phyloP scores from a whole-genome alignment of 1,140 invertebrate genomes.

The Ctenoplectra terminalis region DNA sequence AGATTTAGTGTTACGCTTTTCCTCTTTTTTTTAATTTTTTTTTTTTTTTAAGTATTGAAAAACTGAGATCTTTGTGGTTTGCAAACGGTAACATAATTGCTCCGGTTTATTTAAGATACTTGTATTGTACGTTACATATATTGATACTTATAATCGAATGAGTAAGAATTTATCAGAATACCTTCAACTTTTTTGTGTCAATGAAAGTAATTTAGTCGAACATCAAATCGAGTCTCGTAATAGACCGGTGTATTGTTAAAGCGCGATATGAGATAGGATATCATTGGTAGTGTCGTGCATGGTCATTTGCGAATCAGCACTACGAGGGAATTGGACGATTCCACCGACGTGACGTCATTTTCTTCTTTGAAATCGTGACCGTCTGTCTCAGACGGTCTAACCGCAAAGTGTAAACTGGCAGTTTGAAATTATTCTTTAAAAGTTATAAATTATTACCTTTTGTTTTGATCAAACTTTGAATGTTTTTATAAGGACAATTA shows the following conservation, averaged over 20 bases:
- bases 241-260: background rate
- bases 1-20: background rate
- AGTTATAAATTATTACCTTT: background rate
- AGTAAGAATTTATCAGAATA: background rate
- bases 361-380: constrained; percentile 36
- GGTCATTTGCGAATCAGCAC: constrained; percentile 26
- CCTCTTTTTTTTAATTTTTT: background rate
- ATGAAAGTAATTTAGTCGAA: background rate
- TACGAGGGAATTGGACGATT: constrained; percentile 37
- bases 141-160: too few relatives aligned
- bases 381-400: background rate
- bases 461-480: too few relatives aligned
- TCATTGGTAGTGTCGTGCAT: background rate
- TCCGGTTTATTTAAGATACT: too few relatives aligned
- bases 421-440: background rate
- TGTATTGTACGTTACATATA: too few relatives aligned
- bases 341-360: constrained; percentile 39
- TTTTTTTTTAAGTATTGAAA: too few relatives aligned
- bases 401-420: background rate
- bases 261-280: background rate
- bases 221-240: background rate
- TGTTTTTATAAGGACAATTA: too few relatives aligned
- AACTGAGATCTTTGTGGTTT: too few relatives aligned
- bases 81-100: too few relatives aligned
- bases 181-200: background rate